A percentile compares a stretch with the other conserved stretches of the same genome.
These are phyloP conservation scores for Noctilio leporinus DNA, from an alignment of 2,113 vertebrate genomes.

Conservation along the genomic window DNA sequence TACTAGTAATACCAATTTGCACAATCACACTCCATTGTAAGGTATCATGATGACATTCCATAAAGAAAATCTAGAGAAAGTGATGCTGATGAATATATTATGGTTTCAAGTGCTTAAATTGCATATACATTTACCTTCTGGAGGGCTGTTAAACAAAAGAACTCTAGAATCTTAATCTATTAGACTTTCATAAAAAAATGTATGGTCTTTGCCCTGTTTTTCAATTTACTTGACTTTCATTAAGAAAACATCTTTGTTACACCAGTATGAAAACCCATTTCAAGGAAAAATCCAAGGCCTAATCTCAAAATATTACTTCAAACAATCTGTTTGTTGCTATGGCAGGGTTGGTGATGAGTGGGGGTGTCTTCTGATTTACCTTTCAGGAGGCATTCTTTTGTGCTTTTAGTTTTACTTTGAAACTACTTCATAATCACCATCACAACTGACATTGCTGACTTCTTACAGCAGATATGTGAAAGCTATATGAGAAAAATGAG, in stretches of 20 bases:
- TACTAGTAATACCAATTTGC: conserved; percentile 2
- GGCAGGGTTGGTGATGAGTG: neutral
- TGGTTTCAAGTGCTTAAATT: neutral
- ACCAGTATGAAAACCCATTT: neutral
- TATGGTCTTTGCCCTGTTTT: neutral
- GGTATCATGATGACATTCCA: conserved; percentile 18
- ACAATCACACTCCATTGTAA: conserved; percentile 6
- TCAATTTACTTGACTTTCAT: conserved; percentile 18
- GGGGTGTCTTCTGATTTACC: neutral
- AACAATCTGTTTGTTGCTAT: neutral
- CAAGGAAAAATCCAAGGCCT: neutral
- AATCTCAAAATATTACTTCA: neutral
- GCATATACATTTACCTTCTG: conserved; percentile 39
- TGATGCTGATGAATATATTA: conserved; percentile 14
- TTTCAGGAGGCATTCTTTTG: neutral
- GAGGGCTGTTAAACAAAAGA: conserved; percentile 12
- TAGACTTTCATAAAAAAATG: neutral
- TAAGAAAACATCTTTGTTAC: neutral
- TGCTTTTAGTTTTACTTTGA: neutral
- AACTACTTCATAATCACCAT: neutral
- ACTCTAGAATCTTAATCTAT: neutral
- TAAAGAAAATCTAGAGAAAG: conserved; percentile 35
- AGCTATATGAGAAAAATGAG: neutral
- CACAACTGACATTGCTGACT: neutral
- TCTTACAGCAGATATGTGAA: neutral